Base-by-base conservation (phyloP, 2,797 vertebrate species). In the Spinibarbus caldwelli region DNA sequence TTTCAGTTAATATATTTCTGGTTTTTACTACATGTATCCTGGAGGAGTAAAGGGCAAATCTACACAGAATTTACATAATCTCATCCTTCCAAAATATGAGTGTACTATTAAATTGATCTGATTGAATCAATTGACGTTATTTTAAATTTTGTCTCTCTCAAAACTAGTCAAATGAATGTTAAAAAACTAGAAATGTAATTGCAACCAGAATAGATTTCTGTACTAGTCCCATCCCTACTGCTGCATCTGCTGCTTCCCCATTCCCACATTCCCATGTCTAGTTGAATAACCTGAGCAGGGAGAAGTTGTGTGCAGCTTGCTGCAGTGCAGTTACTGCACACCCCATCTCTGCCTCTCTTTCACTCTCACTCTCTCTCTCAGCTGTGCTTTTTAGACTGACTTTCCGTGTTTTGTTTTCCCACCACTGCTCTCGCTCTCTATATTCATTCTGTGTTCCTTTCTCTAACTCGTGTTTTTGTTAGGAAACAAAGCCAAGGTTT, bases 261-360 rank as follows among this genome's bases (percentile, higher is more conserved):
- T 77, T 62, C 86, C 41, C 83, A 62, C 43, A 57, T 76, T 59
- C 81, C 31, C 83, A 47, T 59, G 57, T 72, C 78, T 75, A 43
- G 29, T 67, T 80, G 45, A 67, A 85, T 83, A 78, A 68, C 72
- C 83, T 31, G 80, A 71, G 77, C 67, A 47, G 62, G 17, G 86
- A 66, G 82, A 78, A 80, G 80, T 75, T 72, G 64, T 54, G 59
- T 81, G 79, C 43, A 76, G 72, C 34, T 70, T 87, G 85, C 85
- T 94, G 94, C 94, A 94, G 93, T 93, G 92, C 92, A 91, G 86
- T 41, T 84, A 54, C 70, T 78, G 81, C 81, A 71, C 77, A 68
- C 71, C 49, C 76, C 73, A 43, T 85, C 66, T 70, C 73, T 26
- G 59, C 57, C 68, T 72, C 38, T 36, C 66, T 49, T 23, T 78